Evolutionary conservation across 2,797 vertebrate genomes (phyloP).

Genomic region (Lateolabrax maculatus): DNA sequence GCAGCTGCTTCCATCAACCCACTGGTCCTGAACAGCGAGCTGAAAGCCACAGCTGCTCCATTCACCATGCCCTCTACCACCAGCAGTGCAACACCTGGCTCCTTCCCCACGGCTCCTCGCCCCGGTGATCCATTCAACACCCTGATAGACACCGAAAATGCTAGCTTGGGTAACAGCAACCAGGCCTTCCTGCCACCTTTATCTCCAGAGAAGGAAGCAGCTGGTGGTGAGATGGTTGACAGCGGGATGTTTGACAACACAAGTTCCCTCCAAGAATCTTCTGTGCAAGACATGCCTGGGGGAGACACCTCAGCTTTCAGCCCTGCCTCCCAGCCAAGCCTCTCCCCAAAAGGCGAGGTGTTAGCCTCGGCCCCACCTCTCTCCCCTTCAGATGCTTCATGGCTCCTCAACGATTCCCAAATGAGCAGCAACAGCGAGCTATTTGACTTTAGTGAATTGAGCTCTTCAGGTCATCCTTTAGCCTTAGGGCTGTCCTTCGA

Average conservation of each 20-base stretch:
- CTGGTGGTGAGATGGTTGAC: constrained; percentile 58
- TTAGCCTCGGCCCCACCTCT: constrained; percentile 82
- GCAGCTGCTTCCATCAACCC: constrained; percentile 60
- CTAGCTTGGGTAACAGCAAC: constrained; percentile 49
- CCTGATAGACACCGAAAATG: constrained; percentile 69
- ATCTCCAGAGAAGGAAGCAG: constrained; percentile 42
- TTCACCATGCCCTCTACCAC: constrained; percentile 71
- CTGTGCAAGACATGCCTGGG: constrained; percentile 30
- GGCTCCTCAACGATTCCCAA: constrained; percentile 77
- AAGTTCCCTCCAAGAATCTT: constrained; percentile 52
- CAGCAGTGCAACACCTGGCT: constrained; percentile 17
- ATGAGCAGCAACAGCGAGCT: constrained; percentile 68
- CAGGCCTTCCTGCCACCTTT: constrained; percentile 56
- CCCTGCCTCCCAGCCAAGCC: constrained; percentile 53
- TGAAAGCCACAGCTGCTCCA: constrained; percentile 75
- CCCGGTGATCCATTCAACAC: constrained; percentile 63
- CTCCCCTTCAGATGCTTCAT: constrained; percentile 80
- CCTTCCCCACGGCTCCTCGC: constrained; percentile 41
- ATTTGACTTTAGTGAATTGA: constrained; percentile 69
- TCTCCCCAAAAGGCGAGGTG: constrained; percentile 45
- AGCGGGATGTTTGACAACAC: constrained; percentile 70
- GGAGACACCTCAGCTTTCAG: constrained; percentile 71
- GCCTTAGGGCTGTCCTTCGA: constrained; percentile 70
- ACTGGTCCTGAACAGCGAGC: constrained; percentile 72
- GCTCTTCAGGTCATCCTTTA: constrained; percentile 35